Conservation (phyloP, 2,888 invertebrate genomes). For the Lacanobia oleracea region DNA sequence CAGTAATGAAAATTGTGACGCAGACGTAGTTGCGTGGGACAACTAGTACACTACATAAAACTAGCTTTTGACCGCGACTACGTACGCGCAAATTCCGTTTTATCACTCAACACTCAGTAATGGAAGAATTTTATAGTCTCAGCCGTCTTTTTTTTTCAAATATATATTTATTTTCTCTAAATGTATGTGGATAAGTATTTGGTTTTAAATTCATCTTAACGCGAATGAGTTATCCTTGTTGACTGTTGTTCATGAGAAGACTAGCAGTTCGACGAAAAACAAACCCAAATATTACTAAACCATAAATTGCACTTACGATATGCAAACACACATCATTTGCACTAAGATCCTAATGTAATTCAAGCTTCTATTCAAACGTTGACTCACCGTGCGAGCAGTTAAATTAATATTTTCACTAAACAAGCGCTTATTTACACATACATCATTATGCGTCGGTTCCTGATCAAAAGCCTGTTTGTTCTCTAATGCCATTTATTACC, state of each 20-base stretch:
- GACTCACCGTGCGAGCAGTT: slow-evolving; percentile 31
- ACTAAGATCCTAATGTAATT: slow-evolving; percentile 37
- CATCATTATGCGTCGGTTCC: slow-evolving; percentile 41
- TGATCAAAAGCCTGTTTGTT: slow-evolving; percentile 48
- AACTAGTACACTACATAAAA: too few relatives aligned
- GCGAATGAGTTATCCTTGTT: slow-evolving; percentile 3
- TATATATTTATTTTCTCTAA: too few relatives aligned
- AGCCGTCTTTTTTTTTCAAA: background rate
- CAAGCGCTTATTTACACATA: slow-evolving; percentile 39
- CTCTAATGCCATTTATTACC: slow-evolving; percentile 45
- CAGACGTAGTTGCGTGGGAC: too few relatives aligned
- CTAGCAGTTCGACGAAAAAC: slow-evolving; percentile 7
- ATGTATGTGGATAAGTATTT: too few relatives aligned
- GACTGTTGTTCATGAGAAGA: background rate
- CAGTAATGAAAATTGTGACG: too few relatives aligned
- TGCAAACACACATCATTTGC: slow-evolving; percentile 33
- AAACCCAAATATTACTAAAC: slow-evolving; percentile 24
- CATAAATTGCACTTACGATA: slow-evolving; percentile 41
- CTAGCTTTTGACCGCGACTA: too few relatives aligned
- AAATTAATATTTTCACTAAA: slow-evolving; percentile 34
- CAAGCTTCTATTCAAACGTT: slow-evolving; percentile 33
- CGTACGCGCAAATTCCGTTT: too few relatives aligned
- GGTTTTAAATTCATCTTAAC: background rate
- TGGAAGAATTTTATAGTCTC: too few relatives aligned
- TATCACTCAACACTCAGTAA: too few relatives aligned